Evolutionary conservation across 2,888 invertebrate species (phyloP).

Genomic region (Lottia gigantea): DNA sequence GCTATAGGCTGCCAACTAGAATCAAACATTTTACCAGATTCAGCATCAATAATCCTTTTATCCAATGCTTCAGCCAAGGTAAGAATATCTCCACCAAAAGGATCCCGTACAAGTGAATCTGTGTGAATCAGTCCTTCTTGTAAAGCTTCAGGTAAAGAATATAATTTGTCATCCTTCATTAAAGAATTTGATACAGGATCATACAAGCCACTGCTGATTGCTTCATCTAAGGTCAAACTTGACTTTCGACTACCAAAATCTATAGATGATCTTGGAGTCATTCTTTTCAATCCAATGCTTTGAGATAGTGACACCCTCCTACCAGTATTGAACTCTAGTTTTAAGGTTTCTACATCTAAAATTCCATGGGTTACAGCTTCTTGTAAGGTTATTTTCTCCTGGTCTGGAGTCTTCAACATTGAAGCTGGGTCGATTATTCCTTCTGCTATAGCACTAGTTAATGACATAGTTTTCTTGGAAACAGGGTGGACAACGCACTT

Average conservation of each 20-base stretch:
- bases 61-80: conserved; percentile 57
- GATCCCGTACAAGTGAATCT: conserved; percentile 57
- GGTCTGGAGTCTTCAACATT: conserved; percentile 20
- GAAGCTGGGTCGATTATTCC: conserved; percentile 21
- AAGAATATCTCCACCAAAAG: conserved; percentile 56
- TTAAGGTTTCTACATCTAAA: conserved; percentile 33
- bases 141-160: conserved; percentile 55
- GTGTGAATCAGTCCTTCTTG: conserved; percentile 48
- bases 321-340: conserved; percentile 31
- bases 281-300: conserved; percentile 25
- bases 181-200: conserved; percentile 57
- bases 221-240: conserved; percentile 58
- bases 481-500: conserved; percentile 69
- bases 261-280: conserved; percentile 24
- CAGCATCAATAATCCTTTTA: conserved; percentile 54
- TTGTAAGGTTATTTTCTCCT: conserved; percentile 29
- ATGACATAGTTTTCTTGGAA: conserved; percentile 41
- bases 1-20: conserved; percentile 54
- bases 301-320: conserved; percentile 29
- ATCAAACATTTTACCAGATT: conserved; percentile 60
- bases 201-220: conserved; percentile 55
- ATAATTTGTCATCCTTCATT: conserved; percentile 37
- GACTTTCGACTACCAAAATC: conserved; percentile 27
- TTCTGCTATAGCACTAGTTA: conserved; percentile 68
- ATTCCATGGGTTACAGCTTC: conserved; percentile 34